phyloP scores from a whole-genome alignment of 2,113 vertebrate genomes.

The Perca schrenkii region DNA sequence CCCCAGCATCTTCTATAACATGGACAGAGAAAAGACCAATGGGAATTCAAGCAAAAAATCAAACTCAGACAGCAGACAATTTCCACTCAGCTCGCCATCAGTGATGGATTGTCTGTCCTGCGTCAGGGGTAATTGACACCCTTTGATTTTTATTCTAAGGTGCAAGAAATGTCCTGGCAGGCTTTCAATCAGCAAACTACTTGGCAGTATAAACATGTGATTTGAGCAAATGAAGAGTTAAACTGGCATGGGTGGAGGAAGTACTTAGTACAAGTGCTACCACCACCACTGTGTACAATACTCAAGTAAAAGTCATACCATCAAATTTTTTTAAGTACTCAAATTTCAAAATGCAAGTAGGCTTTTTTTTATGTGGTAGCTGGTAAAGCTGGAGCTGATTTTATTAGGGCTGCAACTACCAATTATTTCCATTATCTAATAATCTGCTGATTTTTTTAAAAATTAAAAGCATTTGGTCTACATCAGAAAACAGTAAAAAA shows the following conservation, averaged over 20 bases:
- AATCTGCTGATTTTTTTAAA: too few relatives aligned
- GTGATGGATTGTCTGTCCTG: not conserved
- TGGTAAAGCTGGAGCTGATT: not conserved
- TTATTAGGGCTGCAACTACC: not conserved
- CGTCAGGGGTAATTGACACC: not conserved
- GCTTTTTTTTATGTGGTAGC: not conserved
- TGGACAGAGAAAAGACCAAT: conserved; percentile 26
- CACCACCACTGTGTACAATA: not conserved
- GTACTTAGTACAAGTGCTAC: not conserved
- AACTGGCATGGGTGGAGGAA: not conserved
- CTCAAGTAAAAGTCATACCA: not conserved
- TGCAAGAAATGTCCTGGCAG: not conserved
- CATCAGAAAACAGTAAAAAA: not conserved
- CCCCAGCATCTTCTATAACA: conserved; percentile 86
- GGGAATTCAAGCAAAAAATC: not conserved
- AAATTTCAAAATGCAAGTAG: not conserved
- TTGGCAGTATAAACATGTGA: not conserved
- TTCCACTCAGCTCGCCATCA: not conserved
- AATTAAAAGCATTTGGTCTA: not conserved
- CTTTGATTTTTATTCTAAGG: not conserved
- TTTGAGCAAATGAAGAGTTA: not conserved
- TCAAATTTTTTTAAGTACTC: not conserved
- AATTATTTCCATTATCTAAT: not conserved
- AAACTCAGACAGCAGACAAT: not conserved
- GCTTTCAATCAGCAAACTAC: not conserved